A percentile compares a stretch with the other conserved stretches of the same genome.
phyloP scores from a whole-genome alignment of 1,140 invertebrate genomes.

The Drosophila persimilis region DNA sequence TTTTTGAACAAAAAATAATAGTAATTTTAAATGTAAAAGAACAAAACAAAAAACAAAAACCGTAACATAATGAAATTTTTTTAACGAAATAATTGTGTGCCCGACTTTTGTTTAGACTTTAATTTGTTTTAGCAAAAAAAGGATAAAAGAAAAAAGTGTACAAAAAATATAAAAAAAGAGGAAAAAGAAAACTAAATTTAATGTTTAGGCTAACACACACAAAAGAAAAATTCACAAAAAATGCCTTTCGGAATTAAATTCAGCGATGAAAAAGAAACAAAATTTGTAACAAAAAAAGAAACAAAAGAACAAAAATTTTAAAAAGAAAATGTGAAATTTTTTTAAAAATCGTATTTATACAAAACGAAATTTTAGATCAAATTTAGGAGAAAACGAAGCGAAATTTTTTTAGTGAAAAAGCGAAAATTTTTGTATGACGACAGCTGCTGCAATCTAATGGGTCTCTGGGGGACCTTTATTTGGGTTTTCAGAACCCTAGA shows the following conservation, averaged over 20 bases:
- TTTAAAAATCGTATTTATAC: slow-evolving; percentile 67
- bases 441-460: slow-evolving; percentile 16
- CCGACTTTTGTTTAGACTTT: slow-evolving; percentile 56
- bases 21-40: slow-evolving; percentile 37
- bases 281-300: slow-evolving; percentile 51
- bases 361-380: slow-evolving; percentile 69
- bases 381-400: slow-evolving; percentile 63
- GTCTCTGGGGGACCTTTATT: slow-evolving; percentile 24
- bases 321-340: slow-evolving; percentile 50
- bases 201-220: slow-evolving; percentile 69
- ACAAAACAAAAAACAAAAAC: slow-evolving; percentile 15
- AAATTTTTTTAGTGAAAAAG: slow-evolving; percentile 42
- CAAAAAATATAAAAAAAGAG: slow-evolving; percentile 45
- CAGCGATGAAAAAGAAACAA: slow-evolving; percentile 61
- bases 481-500: slow-evolving; percentile 14
- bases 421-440: slow-evolving; percentile 65
- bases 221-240: slow-evolving; percentile 71
- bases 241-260: slow-evolving; percentile 83
- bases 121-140: slow-evolving; percentile 36
- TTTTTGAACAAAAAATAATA: slow-evolving; percentile 46
- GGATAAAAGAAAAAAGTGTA: slow-evolving; percentile 54
- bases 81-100: slow-evolving; percentile 70
- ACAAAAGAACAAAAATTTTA: slow-evolving; percentile 25
- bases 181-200: slow-evolving; percentile 76
- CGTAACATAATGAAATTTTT: slow-evolving; percentile 7